phyloP scores from a whole-genome alignment of 2,113 vertebrate genomes.

The Dasyprocta punctata region DNA sequence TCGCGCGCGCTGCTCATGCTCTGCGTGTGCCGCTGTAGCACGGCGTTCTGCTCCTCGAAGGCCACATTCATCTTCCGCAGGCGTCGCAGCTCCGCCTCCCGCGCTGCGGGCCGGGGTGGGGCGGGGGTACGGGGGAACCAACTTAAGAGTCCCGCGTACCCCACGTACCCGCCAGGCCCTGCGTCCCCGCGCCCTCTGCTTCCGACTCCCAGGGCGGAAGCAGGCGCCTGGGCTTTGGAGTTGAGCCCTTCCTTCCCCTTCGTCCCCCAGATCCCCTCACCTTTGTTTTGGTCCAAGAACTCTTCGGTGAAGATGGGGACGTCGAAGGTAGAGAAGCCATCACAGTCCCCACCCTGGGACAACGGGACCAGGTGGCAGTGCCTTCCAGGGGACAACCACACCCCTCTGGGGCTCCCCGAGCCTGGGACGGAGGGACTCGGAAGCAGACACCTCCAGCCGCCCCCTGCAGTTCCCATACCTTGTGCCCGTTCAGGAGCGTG shows the following conservation, averaged over 20 bases:
- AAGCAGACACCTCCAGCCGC: background rate
- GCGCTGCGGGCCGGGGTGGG: slow-evolving; percentile 84
- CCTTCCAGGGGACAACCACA: background rate
- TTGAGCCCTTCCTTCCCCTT: fast-evolving
- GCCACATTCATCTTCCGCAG: slow-evolving; percentile 97
- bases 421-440: background rate
- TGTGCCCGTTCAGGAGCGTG: slow-evolving; percentile 86
- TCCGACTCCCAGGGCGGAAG: background rate
- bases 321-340: slow-evolving; percentile 91
- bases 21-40: slow-evolving; percentile 96
- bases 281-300: slow-evolving; percentile 99
- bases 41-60: slow-evolving; percentile 97
- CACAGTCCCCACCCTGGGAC: slow-evolving; percentile 89
- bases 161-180: fast-evolving
- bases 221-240: background rate
- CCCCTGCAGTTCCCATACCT: slow-evolving; percentile 80
- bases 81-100: slow-evolving; percentile 95
- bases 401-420: background rate
- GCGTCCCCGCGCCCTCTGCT: background rate
- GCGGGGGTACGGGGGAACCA: background rate
- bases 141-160: background rate
- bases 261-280: slow-evolving; percentile 78
- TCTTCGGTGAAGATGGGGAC: slow-evolving; percentile 99
- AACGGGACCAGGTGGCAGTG: background rate
- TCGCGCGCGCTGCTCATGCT: slow-evolving; percentile 98